These are phyloP conservation scores for Macropus fuliginosus DNA, from an alignment of 2,797 vertebrate genomes.

Conservation along the genomic window DNA sequence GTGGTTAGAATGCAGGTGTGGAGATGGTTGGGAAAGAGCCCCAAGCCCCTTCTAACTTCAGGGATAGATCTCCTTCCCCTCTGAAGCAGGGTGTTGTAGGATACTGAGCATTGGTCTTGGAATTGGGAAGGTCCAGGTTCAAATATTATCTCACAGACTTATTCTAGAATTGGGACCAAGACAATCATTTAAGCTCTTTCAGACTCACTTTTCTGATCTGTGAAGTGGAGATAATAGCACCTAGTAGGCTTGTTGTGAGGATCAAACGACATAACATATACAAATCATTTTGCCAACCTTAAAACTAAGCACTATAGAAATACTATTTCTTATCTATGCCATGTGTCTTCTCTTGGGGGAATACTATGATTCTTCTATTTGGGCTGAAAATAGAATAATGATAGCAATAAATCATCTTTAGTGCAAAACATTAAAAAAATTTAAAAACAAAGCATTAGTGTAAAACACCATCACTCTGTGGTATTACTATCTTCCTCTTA, in stretches of 20 bases:
- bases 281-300: not conserved
- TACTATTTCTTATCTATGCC: not conserved
- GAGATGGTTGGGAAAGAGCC: not conserved
- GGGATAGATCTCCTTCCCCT: too few relatives aligned
- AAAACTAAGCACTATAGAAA: not conserved
- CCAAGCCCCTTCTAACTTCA: not conserved
- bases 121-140: too few relatives aligned
- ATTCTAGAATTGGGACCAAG: too few relatives aligned
- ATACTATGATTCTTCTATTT: not conserved
- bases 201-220: too few relatives aligned
- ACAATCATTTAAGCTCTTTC: too few relatives aligned
- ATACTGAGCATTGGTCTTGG: too few relatives aligned
- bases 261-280: not conserved
- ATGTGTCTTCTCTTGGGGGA: not conserved
- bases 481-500: not conserved
- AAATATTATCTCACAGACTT: too few relatives aligned
- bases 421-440: not conserved
- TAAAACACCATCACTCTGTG: not conserved
- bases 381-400: not conserved
- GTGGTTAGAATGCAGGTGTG: not conserved
- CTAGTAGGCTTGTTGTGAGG: not conserved
- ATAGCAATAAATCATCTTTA: not conserved
- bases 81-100: too few relatives aligned
- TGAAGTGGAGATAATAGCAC: too few relatives aligned
- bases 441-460: too few relatives aligned